Conservation (phyloP, 2,113 vertebrate genomes). For the Xenopus laevis region DNA sequence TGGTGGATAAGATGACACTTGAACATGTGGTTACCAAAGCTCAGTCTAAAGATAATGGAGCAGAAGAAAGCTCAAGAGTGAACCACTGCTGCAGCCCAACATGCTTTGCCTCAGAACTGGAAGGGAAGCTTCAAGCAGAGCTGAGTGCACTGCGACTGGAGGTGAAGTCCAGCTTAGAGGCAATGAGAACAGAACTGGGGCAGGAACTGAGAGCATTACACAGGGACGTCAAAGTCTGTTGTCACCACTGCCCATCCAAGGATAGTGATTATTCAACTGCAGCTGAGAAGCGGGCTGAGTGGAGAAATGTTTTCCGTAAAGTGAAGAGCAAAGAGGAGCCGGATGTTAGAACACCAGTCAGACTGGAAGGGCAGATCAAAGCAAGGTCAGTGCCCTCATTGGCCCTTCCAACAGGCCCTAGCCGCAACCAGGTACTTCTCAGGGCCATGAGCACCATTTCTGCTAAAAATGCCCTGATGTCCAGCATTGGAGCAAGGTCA, state of each 20-base stretch:
- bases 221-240: constrained; percentile 61
- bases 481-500: constrained; percentile 59
- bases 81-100: constrained; percentile 48
- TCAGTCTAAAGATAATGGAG: constrained; percentile 3
- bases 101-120: constrained; percentile 48
- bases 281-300: constrained; percentile 17
- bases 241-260: constrained; percentile 53
- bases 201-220: constrained; percentile 64
- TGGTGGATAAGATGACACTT: constrained; percentile 39
- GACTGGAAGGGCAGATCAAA: constrained; percentile 56
- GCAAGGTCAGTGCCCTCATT: constrained; percentile 51
- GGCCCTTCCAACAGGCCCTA: constrained; percentile 37
- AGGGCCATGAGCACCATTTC: constrained; percentile 66
- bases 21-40: background rate
- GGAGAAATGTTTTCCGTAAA: constrained; percentile 28
- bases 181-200: constrained; percentile 64
- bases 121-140: constrained; percentile 51
- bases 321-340: constrained; percentile 37
- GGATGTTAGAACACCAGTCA: constrained; percentile 28
- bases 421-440: constrained; percentile 61
- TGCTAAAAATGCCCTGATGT: constrained; percentile 56
- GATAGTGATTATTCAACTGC: constrained; percentile 43
- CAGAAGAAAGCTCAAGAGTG: constrained; percentile 19
- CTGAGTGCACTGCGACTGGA: constrained; percentile 61
- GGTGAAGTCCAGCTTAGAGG: constrained; percentile 60